phyloP scores from a whole-genome alignment of 2,888 invertebrate genomes.

The Caenorhabditis sp. region DNA sequence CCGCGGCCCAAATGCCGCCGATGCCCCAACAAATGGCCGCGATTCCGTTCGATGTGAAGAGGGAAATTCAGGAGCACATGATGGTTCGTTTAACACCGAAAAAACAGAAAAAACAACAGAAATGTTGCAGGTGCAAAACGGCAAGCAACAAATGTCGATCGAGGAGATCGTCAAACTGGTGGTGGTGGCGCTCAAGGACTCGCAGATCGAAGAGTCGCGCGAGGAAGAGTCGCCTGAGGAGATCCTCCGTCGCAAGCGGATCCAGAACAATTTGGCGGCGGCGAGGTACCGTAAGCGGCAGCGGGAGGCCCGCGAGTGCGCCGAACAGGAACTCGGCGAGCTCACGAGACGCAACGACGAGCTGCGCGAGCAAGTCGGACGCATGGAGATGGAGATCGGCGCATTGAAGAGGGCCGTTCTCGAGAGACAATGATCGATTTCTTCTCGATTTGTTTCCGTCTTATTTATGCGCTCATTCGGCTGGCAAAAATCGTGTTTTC shows the following conservation, averaged over 20 bases:
- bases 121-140: conserved; percentile 23
- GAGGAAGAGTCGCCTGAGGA: conserved; percentile 69
- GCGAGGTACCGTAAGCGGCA: conserved; percentile 75
- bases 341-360: conserved; percentile 66
- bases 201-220: conserved; percentile 49
- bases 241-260: conserved; percentile 71
- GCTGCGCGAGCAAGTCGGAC: conserved; percentile 50
- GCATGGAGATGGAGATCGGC: conserved; percentile 59
- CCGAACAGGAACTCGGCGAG: conserved; percentile 63
- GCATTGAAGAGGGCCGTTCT: conserved; percentile 57
- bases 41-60: conserved; percentile 46
- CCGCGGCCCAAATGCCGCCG: conserved; percentile 12
- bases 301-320: conserved; percentile 65
- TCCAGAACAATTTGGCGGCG: conserved; percentile 76
- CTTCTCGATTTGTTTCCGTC: background rate
- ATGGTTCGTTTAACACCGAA: conserved; percentile 26
- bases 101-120: background rate
- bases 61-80: conserved; percentile 55
- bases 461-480: background rate
- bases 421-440: conserved; percentile 14
- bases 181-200: conserved; percentile 68
- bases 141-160: conserved; percentile 54
- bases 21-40: background rate
- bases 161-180: conserved; percentile 75
- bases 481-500: no score